Evolutionary conservation across 2,113 vertebrate genomes (phyloP).

Genomic region (Setophaga kirtlandii): DNA sequence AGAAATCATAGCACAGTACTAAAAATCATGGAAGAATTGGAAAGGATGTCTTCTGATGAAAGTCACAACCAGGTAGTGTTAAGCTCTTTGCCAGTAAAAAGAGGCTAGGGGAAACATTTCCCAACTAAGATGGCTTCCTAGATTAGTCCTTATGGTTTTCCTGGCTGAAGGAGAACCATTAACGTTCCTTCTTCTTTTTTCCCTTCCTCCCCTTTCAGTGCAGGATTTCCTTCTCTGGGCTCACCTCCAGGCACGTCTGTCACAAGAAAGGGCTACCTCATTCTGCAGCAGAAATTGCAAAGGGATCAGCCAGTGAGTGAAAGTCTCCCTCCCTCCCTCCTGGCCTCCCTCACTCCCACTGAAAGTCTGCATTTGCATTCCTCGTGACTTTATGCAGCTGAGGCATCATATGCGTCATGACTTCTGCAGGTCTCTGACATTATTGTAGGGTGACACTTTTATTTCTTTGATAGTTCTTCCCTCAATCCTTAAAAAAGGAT

Average conservation of each 20-base stretch:
- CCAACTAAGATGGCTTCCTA: not conserved
- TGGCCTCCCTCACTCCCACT: not conserved
- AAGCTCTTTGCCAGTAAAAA: not conserved
- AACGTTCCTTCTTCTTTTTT: not conserved
- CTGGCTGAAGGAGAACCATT: not conserved
- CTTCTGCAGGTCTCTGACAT: not conserved
- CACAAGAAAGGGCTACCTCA: not conserved
- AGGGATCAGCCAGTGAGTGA: not conserved
- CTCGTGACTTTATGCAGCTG: not conserved
- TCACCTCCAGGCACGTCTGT: rapidly evolving
- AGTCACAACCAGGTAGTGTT: not conserved
- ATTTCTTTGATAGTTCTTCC: not conserved
- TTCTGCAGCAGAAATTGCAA: not conserved
- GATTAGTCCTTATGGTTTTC: not conserved
- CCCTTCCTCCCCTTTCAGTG: not conserved
- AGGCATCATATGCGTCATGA: not conserved
- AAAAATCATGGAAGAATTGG: not conserved
- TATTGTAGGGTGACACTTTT: not conserved
- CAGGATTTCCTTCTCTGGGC: not conserved
- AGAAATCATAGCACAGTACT: not conserved
- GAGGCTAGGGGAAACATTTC: not conserved
- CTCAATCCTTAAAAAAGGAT: not conserved
- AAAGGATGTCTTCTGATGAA: not conserved
- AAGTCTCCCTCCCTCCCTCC: not conserved
- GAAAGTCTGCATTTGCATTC: not conserved